These are phyloP conservation scores for Akabosia matsudoensis DNA, from an alignment of 1,140 invertebrate genomes.

Conservation along the genomic window DNA sequence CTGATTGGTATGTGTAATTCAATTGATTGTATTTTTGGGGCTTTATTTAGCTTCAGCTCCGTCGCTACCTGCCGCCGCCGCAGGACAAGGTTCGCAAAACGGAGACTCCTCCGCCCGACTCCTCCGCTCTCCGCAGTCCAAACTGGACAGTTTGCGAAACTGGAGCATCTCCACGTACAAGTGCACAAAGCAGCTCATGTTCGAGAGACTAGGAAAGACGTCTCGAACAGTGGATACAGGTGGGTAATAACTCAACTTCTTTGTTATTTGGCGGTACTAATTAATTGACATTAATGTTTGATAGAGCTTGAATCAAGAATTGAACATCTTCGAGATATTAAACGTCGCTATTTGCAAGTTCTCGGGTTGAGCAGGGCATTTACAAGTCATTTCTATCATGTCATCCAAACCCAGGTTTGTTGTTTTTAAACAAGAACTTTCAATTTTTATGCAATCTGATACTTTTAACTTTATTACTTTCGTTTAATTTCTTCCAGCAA, in stretches of 20 bases:
- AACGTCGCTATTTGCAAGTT: slow-evolving; percentile 86
- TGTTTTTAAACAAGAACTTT: neutral
- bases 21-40: slow-evolving; percentile 1
- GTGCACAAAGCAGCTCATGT: slow-evolving; percentile 90
- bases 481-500: slow-evolving; percentile 55
- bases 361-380: slow-evolving; percentile 77
- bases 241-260: slow-evolving; percentile 48
- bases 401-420: slow-evolving; percentile 74
- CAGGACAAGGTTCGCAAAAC: slow-evolving; percentile 56
- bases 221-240: slow-evolving; percentile 85
- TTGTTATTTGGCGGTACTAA: neutral
- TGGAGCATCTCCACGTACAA: slow-evolving; percentile 98
- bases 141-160: slow-evolving; percentile 85
- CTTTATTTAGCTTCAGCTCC: slow-evolving; percentile 50
- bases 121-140: slow-evolving; percentile 63
- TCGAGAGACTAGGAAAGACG: slow-evolving; percentile 90
- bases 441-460: neutral
- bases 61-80: slow-evolving; percentile 53
- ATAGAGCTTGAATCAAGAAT: slow-evolving; percentile 87
- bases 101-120: slow-evolving; percentile 57
- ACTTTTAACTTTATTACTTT: neutral
- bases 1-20: no score
- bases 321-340: slow-evolving; percentile 85
- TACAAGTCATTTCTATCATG: slow-evolving; percentile 82
- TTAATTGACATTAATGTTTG: neutral